Base-by-base conservation (phyloP, 2,797 vertebrate genomes). In the Crocodylus rhombifer region DNA sequence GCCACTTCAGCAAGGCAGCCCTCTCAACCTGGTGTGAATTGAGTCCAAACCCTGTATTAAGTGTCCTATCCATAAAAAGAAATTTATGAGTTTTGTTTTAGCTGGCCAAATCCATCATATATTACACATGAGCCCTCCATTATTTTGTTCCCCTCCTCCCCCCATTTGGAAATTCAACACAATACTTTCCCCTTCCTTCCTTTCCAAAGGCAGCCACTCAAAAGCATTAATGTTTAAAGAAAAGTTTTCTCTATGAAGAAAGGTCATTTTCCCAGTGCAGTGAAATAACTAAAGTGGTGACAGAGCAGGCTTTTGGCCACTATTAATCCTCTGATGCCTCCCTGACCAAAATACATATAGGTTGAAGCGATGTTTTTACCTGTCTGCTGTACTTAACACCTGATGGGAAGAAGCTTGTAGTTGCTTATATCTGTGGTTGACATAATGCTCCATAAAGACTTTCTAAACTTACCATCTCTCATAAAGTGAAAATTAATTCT, bases 391-490 rank as follows among this genome's bases (percentile, higher is more conserved):
- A 10, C 42, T 51, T 87, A 89, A 28, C 10, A 30, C 55, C 64
- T 87, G n/a, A 57, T 77, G 61, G 28, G 76, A 61, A 61, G 26
- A 78, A 89, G 14, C n/a, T 91, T 92, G 42, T 42, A 4, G 1
- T 42, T 87, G 30, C 67, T 78, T 92, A 56, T n/a, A 30, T 67
- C 55, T 93, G 55, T 88, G 85, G 51, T 10, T 84, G 79, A 61
- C 64, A 62, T 12, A 83, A 95, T 94, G 6, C 80, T 86, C 25
- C 2, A 4, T 12, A 42, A 87, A 80, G 56, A 20, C 94, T 95
- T 90, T 61, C 84, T 89, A 87, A 93, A 84, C 80, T 61, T n/a
- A 57, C 14, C 0, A 11, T 67, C 82, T 89, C 84, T 94, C 90
- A 30, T 83, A 73, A 21, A 76, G n/a, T 36, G 87, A 85, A 60